Evolutionary conservation across 37 sponge, comb jelly and placozoan species (phyloP), one percentile per base, ranked within the genome.

Genomic region (Chondrilla cf. caribensis): DNA sequence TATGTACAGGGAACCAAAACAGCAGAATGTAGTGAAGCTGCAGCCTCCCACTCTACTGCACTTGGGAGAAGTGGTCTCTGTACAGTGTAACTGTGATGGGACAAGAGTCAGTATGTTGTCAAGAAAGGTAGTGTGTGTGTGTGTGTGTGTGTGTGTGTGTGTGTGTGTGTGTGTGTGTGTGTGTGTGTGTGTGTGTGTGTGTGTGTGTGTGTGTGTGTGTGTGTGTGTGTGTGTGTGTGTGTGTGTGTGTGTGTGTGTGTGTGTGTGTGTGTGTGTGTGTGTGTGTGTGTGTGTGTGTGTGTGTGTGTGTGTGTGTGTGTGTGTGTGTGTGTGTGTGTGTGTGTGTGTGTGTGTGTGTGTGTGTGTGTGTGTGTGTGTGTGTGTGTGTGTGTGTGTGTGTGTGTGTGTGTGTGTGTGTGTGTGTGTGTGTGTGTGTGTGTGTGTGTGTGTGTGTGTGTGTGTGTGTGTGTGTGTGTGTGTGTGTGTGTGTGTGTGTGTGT

Each of bases 61-160:
- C 9, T 68, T 32, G 59, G 64, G 62, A 11, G 24, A 40, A 17
- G 60, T 96, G 5, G 35, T 33, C 54, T 80, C 89, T 11, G 85
- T 96, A 21, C 79, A 87, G 33, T 80, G 88, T 54, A 90, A 90
- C 89, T 88, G 87, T 39, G 81, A 58, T 60, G 94, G 96, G 24
- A 78, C 78, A 44, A 73, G 73, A 58, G 77, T 90, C 83, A 88
- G 90, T 79, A 41, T 93, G 43, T 37, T 90, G 42, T 35, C 80
- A 18, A 31, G 32, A 29, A 47, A 87, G 81, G 91, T 90, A 7
- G 58, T 1, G 32, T 2, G 2, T 58, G n/a, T n/a, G n/a, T n/a
- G n/a, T n/a, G n/a, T n/a, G n/a, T n/a, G n/a, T n/a, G n/a, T n/a
- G n/a, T n/a, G n/a, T 29, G 33, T 2, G 6, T 24, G 36, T 32